Evolutionary conservation across 1,140 invertebrate species (phyloP).

Genomic region (Drosophila cardini): DNA sequence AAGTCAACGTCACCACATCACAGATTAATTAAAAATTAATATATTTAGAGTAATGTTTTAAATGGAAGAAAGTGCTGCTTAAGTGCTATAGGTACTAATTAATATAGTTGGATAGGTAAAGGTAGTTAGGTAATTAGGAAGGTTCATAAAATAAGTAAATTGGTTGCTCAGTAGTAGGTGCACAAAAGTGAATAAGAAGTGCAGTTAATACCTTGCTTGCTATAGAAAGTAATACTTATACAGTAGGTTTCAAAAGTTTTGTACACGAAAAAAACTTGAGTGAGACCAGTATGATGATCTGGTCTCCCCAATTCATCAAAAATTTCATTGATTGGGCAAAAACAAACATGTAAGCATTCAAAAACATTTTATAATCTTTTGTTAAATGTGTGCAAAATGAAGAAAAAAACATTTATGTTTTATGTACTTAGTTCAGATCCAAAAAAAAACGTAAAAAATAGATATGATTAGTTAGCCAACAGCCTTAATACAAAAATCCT

Average conservation of each 20-base stretch:
- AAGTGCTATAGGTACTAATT: slow-evolving; percentile 42
- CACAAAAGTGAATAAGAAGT: slow-evolving; percentile 67
- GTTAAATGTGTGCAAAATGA: slow-evolving; percentile 68
- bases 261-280: slow-evolving; percentile 67
- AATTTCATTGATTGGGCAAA: slow-evolving; percentile 54
- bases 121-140: slow-evolving; percentile 19
- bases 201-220: slow-evolving; percentile 73
- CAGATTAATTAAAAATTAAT: slow-evolving; percentile 48
- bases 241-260: slow-evolving; percentile 57
- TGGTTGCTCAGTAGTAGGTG: slow-evolving; percentile 72
- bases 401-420: slow-evolving; percentile 62
- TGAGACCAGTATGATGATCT: slow-evolving; percentile 17
- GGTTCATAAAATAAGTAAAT: slow-evolving; percentile 40
- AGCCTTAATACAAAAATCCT: slow-evolving; percentile 60
- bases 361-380: slow-evolving; percentile 56
- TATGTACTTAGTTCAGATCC: slow-evolving; percentile 41
- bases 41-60: slow-evolving; percentile 29
- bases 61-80: slow-evolving; percentile 66
- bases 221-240: slow-evolving; percentile 64
- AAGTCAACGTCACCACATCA: slow-evolving; percentile 77
- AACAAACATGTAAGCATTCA: slow-evolving; percentile 82
- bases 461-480: slow-evolving; percentile 27
- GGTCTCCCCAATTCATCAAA: slow-evolving; percentile 27
- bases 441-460: slow-evolving; percentile 18
- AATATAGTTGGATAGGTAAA: slow-evolving; percentile 47